Base-by-base conservation (phyloP, 2,888 invertebrate genomes). In the Eledona agricola region DNA sequence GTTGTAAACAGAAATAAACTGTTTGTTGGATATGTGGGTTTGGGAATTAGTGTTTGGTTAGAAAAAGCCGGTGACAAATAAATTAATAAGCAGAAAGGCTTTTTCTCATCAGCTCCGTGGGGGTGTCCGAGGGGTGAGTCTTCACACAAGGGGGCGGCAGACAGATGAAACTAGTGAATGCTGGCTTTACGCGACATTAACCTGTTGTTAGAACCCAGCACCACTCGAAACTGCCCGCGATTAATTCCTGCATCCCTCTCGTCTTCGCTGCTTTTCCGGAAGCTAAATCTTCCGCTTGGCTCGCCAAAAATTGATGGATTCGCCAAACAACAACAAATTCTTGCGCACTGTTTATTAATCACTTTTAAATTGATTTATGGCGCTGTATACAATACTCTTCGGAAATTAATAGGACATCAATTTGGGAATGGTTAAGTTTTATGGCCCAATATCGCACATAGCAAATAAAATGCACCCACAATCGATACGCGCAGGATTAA, bases 161-260 rank as follows among this genome's bases (percentile, higher is more conserved):
- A 45, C 67, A 72, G 73, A 74, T 72, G 73, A 72, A 71, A 71
- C 72, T 70, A 70, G 70, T 69, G 70, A 68, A 66, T 65, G 64
- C 64, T 58, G 62, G 69, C 70, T 75, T 75, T 69, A 73, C 74
- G 74, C 73, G 70, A 74, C 75, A 76, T 76, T 76, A 76, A 75
- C 72, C 73, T 72, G 73, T 69, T 72, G 71, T 73, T 74, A 70
- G 65, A 71, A 68, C 65, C 61, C 72, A 72, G 72, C 55, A 63
- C 63, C 60, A 60, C 67, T 63, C 58, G 64, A 60, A 52, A 51
- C 59, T 70, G 67, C 64, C 65, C 67, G 60, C 70, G 72, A 72
- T 73, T 72, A 72, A 73, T 73, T 69, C 67, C 59, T 64, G 59
- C 60, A 55, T 59, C 53, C 57, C 52, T 51, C 56, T 57, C 59